These are phyloP conservation scores for Lydus trimaculatus DNA, from an alignment of 2,888 invertebrate species.

Conservation along the genomic window DNA sequence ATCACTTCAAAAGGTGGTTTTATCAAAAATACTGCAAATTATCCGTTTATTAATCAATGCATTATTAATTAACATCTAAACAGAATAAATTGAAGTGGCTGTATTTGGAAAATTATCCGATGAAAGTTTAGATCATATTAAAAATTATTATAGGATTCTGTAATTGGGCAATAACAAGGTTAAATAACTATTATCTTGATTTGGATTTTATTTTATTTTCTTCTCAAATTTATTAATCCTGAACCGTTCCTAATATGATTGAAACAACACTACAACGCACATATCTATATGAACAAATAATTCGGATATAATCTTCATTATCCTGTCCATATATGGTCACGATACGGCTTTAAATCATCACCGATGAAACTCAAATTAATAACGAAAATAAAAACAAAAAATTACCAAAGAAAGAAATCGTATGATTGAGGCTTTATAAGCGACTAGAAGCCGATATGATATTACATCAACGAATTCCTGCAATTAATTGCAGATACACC, in stretches of 20 bases:
- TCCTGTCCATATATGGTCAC: slow-evolving; percentile 12
- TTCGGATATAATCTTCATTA: slow-evolving; percentile 10
- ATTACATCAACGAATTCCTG: neutral
- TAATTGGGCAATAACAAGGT: slow-evolving; percentile 4
- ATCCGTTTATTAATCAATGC: neutral
- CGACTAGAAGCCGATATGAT: neutral
- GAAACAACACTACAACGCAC: neutral
- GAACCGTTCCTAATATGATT: slow-evolving; percentile 14
- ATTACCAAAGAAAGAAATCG: neutral
- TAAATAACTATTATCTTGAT: slow-evolving; percentile 5
- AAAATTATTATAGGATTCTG: neutral
- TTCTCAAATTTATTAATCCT: neutral
- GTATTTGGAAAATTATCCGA: neutral
- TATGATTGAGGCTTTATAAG: slow-evolving; percentile 2
- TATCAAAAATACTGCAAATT: neutral
- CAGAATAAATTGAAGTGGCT: neutral
- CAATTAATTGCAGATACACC: neutral
- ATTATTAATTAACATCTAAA: neutral
- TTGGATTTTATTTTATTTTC: neutral
- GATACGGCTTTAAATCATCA: slow-evolving; percentile 10
- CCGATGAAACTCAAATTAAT: slow-evolving; percentile 6
- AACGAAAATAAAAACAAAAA: neutral
- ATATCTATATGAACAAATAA: slow-evolving; percentile 7
- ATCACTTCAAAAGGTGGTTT: neutral
- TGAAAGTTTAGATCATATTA: neutral